Percentiles rank a stretch among this genome's conserved stretches.
Conservation (phyloP, 2,888 invertebrate genomes). For the Tolmerus cingulatus region DNA sequence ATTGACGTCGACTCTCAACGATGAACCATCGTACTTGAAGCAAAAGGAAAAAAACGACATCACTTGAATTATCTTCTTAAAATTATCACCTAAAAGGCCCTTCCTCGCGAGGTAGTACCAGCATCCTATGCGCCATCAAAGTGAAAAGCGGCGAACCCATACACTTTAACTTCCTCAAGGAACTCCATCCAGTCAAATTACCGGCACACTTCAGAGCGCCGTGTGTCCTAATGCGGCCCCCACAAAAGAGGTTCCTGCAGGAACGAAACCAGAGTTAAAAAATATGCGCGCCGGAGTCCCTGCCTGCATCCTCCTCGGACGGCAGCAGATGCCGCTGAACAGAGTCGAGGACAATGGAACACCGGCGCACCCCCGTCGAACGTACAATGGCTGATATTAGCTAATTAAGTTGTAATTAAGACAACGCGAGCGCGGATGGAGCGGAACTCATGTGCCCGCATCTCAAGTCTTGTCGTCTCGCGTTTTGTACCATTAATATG, state of each 20-base stretch:
- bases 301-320: neutral
- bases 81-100: neutral
- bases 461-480: neutral
- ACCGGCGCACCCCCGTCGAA: neutral
- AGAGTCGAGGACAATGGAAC: neutral
- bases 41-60: neutral
- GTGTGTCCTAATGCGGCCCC: neutral
- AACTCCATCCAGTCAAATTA: neutral
- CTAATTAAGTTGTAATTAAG: slow-evolving; percentile 29
- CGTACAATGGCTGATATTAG: slow-evolving; percentile 14
- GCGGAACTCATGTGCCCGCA: neutral
- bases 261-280: neutral
- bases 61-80: neutral
- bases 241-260: neutral
- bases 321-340: neutral
- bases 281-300: neutral
- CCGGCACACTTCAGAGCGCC: neutral
- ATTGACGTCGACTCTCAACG: neutral
- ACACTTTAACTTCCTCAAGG: neutral
- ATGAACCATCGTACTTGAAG: neutral
- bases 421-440: neutral
- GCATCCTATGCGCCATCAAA: neutral
- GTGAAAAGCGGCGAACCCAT: neutral
- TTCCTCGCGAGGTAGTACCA: neutral
- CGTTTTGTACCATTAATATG: neutral